Base-by-base conservation (phyloP, 2,888 invertebrate genomes). In the Rhodophaea formosa region DNA sequence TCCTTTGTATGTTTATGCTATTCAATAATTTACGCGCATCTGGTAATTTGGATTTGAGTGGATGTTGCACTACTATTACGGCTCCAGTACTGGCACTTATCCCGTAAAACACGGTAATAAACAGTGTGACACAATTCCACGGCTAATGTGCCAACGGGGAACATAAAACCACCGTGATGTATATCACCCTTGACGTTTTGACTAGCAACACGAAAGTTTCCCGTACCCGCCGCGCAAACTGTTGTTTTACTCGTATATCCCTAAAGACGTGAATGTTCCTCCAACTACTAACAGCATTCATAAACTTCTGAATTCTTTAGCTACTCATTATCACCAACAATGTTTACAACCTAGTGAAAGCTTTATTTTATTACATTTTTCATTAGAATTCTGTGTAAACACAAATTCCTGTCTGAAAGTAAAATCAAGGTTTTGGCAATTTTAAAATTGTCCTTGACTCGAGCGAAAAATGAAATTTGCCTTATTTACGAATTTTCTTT, bases 131-230 rank as follows among this genome's bases (percentile, higher is more conserved):
- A 65, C 62, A 67, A 59, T 67, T 68, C 63, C 61, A 61, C 61
- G 65, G 65, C 67, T 72, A 74, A 68, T 68, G 71, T 68, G 63
- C 71, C 71, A 53, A 62, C 58, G 70, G 72, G 74, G 61, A 70
- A 68, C 66, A 67, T 77, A 70, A 39, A 75, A 75, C 51, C 57
- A 63, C n/a, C 58, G 64, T 63, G 61, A 69, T 67, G 57, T 62
- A 70, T 69, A 65, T 64, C 59, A 60, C 66, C 63, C 61, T 60
- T 56, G 62, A 56, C 63, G 64, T 63, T 66, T 56, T 64, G 58
- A 42, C 49, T 49, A 49, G 42, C 49, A 47, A 12, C 60, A 51
- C 56, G 62, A 67, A 68, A 69, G 59, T 63, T 62, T 65, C 59
- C 61, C 56, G 56, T 69, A 64, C 65, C 60, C 61, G 60, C 59